phyloP scores from a whole-genome alignment of 2,113 vertebrate species.

The Oostethus manadensis region DNA sequence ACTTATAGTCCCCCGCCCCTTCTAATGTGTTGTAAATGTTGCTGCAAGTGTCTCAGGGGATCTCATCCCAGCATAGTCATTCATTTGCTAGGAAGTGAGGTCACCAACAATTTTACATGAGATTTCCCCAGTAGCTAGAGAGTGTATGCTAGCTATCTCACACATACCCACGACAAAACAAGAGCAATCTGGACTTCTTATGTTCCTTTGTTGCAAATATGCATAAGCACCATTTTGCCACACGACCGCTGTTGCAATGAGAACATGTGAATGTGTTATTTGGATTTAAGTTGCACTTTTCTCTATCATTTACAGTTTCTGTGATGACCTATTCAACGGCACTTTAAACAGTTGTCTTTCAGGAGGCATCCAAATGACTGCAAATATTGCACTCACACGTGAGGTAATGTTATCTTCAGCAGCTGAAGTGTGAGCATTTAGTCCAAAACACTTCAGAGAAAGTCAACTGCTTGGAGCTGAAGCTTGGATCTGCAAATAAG shows the following conservation, averaged over 20 bases:
- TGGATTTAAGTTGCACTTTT: not conserved
- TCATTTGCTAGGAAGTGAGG: conserved; percentile 51
- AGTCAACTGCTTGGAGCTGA: conserved; percentile 47
- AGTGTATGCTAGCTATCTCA: conserved; percentile 23
- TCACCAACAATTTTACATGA: conserved; percentile 45
- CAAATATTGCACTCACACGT: no score
- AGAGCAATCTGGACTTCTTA: conserved; percentile 46
- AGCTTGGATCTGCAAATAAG: conserved; percentile 44
- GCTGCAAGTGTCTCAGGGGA: conserved; percentile 38
- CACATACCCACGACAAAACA: conserved; percentile 39
- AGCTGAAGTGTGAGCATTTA: conserved; percentile 22
- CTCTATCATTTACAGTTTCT: not conserved
- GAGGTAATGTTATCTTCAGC: no score
- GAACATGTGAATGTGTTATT: not conserved
- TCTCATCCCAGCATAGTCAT: conserved; percentile 39
- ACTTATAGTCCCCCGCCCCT: conserved; percentile 18
- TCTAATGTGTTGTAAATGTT: conserved; percentile 49
- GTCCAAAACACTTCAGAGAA: conserved; percentile 28
- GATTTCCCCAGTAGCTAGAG: conserved; percentile 39
- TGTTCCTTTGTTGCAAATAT: no score
- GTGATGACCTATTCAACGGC: not conserved
- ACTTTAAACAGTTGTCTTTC: not conserved
- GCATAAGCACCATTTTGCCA: not conserved
- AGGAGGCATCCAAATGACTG: not conserved
- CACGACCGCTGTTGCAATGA: conserved; percentile 17